Evolutionary conservation across 2,113 vertebrate species (phyloP).

Genomic region (Ailurus styani): DNA sequence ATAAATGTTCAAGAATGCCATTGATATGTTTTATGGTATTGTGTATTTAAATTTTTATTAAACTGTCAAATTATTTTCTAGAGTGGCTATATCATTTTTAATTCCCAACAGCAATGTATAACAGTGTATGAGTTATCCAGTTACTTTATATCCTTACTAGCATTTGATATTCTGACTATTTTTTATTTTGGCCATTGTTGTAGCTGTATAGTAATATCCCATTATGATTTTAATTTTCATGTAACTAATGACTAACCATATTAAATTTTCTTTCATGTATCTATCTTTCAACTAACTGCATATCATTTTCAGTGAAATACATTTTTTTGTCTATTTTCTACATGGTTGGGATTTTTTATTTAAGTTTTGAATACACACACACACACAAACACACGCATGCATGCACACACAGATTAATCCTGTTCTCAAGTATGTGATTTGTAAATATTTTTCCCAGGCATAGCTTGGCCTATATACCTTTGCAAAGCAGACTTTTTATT

Average conservation of each 20-base stretch:
- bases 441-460: not conserved
- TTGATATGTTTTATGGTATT: not conserved
- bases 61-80: not conserved
- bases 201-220: not conserved
- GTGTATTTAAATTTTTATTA: not conserved
- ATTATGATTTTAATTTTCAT: not conserved
- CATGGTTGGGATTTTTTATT: not conserved
- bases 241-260: not conserved
- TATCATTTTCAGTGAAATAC: not conserved
- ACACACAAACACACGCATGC: too few species aligned
- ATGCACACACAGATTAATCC: not conserved
- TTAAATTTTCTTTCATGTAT: not conserved
- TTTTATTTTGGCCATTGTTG: not conserved
- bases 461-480: not conserved
- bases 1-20: not conserved
- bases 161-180: not conserved
- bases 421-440: not conserved
- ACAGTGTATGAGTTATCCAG: not conserved
- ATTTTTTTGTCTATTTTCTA: not conserved
- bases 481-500: not conserved
- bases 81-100: not conserved
- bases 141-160: not conserved
- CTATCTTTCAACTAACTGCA: not conserved
- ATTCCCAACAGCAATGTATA: not conserved
- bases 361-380: not conserved